Conservation (phyloP, 2,888 invertebrate genomes). For the Pseudeuparius sepicola region DNA sequence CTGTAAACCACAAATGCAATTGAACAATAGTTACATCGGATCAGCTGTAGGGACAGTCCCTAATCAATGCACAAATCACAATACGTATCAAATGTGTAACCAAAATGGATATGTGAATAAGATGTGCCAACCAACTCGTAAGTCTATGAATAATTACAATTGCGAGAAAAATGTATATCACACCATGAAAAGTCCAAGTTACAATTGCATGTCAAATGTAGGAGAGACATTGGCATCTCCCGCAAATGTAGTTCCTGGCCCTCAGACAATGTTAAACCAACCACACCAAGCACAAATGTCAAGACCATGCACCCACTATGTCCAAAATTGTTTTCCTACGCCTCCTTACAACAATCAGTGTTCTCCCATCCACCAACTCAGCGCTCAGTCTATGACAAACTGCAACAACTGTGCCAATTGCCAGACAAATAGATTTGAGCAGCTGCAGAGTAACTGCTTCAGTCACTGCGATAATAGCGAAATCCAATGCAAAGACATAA, state of each 20-base stretch:
- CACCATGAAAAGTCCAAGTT: too few species aligned
- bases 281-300: conserved; percentile 36
- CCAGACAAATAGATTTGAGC: conserved; percentile 26
- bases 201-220: conserved; percentile 27
- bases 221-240: conserved; percentile 34
- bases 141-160: too few species aligned
- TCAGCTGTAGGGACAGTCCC: too few species aligned
- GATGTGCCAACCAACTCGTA: too few species aligned
- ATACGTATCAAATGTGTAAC: too few species aligned
- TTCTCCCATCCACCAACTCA: conserved; percentile 14
- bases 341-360: conserved; percentile 19
- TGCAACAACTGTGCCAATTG: conserved; percentile 30
- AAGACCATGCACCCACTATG: conserved; percentile 32
- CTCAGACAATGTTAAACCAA: too few species aligned
- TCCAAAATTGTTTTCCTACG: conserved; percentile 24
- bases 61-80: too few species aligned
- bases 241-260: conserved; percentile 34
- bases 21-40: too few species aligned
- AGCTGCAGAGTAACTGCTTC: conserved; percentile 26
- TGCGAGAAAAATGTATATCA: too few species aligned
- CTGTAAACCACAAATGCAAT: too few species aligned
- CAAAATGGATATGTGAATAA: too few species aligned
- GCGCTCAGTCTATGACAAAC: conserved; percentile 18
- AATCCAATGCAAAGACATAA: conserved; percentile 46
- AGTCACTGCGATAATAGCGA: conserved; percentile 30